Base-by-base conservation (phyloP, 2,797 vertebrate genomes). In the Eupleurogrammus muticus region DNA sequence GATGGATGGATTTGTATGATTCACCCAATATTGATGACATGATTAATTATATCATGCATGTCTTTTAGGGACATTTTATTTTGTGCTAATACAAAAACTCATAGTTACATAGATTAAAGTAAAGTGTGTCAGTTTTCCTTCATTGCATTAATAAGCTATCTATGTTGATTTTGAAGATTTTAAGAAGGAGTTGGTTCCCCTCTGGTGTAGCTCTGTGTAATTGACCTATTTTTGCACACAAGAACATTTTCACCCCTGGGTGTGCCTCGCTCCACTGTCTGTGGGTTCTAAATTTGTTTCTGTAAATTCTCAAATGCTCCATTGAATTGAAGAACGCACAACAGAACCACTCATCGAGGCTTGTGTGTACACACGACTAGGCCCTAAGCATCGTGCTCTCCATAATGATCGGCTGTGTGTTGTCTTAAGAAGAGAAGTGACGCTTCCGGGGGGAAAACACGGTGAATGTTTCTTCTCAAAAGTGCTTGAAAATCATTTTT, bases 181-280 rank as follows among this genome's bases (percentile, higher is more conserved):
- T 24, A 67, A 35, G 36, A 46, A 52, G 60, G 35, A 47, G 36
- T 64, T 13, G 13, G 34, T 40, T 56, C 35, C 59, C 10, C 35
- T 44, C 35, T 38, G 58, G 21, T 53, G 21, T 35, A 24, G 51
- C 2, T 13, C 35, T 34, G 19, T 57, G 47, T 65, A 70, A 69
- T 72, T 72, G 49, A 64, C 77, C 77, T 88, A 83, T 82, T 83
- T 84, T 67, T 76, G 65, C 69, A 69, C 21, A 36, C 50, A 13
- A 36, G 56, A 77, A 75, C 66, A 67, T 81, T 69, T 68, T 71
- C 20, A 72, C 74, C 73, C 70, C 49, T 24, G 54, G 65, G 76
- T 70, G 5, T 5, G 24, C 49, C 57, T 70, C 62, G 53, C 42
- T 2, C 17, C 68, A 17, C 54, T 17, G 56, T 79, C 58, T 70